These are phyloP conservation scores for Copsychus sechellarum DNA, from an alignment of 2,113 vertebrate genomes.

Conservation along the genomic window DNA sequence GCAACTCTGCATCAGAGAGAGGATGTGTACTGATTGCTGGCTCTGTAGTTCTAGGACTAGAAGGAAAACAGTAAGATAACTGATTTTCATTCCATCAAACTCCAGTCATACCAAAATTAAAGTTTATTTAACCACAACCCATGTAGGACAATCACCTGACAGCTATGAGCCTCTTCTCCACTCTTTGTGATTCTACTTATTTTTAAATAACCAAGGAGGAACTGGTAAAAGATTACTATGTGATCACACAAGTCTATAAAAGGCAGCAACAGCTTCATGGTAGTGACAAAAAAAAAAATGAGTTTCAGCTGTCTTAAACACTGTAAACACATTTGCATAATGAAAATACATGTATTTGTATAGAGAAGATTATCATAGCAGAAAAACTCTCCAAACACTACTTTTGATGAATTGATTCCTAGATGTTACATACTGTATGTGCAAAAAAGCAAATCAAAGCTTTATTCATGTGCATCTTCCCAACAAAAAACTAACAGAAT, in stretches of 20 bases:
- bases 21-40: constrained; percentile 1
- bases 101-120: not conserved
- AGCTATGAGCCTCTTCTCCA: not conserved
- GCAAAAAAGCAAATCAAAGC: not conserved
- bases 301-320: not conserved
- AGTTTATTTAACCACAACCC: not conserved
- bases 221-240: not conserved
- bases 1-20: constrained; percentile 50
- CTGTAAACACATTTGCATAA: not conserved
- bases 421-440: accelerated
- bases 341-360: not conserved
- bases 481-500: not conserved
- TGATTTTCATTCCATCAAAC: not conserved
- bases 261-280: not conserved
- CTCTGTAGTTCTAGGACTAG: constrained; percentile 69
- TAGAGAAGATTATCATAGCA: not conserved
- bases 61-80: not conserved
- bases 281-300: not conserved
- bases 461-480: not conserved
- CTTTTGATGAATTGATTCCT: accelerated
- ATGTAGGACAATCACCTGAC: not conserved
- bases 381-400: not conserved
- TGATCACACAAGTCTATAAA: not conserved
- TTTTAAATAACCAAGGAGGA: not conserved
- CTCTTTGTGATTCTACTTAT: not conserved